phyloP scores from a whole-genome alignment of 2,113 vertebrate genomes.

The Casuarius casuarius region DNA sequence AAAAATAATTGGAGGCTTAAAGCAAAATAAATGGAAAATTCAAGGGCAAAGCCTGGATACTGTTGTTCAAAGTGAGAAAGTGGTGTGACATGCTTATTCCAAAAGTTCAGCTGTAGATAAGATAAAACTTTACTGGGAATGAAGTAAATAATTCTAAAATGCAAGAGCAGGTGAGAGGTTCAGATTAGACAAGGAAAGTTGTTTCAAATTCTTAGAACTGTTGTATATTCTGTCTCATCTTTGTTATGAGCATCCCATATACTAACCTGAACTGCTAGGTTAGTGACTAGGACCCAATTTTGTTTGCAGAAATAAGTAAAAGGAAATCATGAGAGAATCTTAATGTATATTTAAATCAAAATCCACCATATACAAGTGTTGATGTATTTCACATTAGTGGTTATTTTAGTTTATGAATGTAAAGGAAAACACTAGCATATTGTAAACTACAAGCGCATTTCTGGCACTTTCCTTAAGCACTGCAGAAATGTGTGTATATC shows the following conservation, averaged over 20 bases:
- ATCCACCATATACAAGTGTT: slow-evolving; percentile 28
- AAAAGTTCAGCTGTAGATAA: neutral
- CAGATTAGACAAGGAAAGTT: neutral
- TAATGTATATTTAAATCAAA: slow-evolving; percentile 49
- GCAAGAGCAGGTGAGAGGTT: neutral
- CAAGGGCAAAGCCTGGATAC: neutral
- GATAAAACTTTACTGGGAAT: neutral
- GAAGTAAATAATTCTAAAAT: neutral
- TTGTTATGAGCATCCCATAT: neutral
- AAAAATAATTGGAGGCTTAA: neutral
- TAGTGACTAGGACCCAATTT: slow-evolving; percentile 24
- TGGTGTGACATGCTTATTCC: neutral
- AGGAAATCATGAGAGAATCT: slow-evolving; percentile 17
- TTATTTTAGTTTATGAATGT: slow-evolving; percentile 42
- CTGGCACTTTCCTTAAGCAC: slow-evolving; percentile 39
- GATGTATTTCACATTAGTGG: slow-evolving; percentile 60
- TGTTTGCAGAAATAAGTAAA: slow-evolving; percentile 54
- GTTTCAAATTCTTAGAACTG: neutral
- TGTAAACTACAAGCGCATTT: slow-evolving; percentile 48
- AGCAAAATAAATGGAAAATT: neutral
- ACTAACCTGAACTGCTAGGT: neutral
- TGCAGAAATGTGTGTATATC: neutral
- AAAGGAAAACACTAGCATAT: slow-evolving; percentile 60
- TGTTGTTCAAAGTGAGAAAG: neutral
- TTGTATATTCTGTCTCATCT: neutral